phyloP scores from a whole-genome alignment of 2,113 vertebrate species.

The Pao palembangensis region DNA sequence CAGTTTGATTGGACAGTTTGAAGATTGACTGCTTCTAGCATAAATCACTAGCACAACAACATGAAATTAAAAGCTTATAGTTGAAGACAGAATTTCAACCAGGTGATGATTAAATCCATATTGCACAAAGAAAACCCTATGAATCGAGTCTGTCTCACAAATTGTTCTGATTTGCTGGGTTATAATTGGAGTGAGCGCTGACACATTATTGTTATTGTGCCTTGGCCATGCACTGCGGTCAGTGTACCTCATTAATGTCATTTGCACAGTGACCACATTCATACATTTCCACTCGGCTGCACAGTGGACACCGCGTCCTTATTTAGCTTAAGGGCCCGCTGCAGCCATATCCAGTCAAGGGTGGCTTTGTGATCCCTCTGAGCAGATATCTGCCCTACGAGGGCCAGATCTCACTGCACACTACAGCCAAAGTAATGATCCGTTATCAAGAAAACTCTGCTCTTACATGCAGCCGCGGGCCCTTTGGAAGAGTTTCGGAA shows the following conservation, averaged over 20 bases:
- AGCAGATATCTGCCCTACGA: slow-evolving; percentile 20
- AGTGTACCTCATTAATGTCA: slow-evolving; percentile 71
- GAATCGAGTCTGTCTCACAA: slow-evolving; percentile 46
- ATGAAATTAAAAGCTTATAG: neutral
- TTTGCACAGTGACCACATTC: slow-evolving; percentile 68
- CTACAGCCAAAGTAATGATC: slow-evolving; percentile 39
- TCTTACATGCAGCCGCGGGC: slow-evolving; percentile 25
- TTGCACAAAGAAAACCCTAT: slow-evolving; percentile 7
- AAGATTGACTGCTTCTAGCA: no score
- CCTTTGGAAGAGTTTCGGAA: slow-evolving; percentile 37
- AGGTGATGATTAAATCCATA: slow-evolving; percentile 16
- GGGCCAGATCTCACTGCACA: slow-evolving; percentile 43
- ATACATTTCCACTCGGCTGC: slow-evolving; percentile 65
- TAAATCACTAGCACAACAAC: no score
- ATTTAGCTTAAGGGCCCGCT: slow-evolving; percentile 67
- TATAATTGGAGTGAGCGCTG: slow-evolving; percentile 64
- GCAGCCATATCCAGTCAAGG: slow-evolving; percentile 68
- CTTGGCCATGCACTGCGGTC: slow-evolving; percentile 62
- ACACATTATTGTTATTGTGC: slow-evolving; percentile 70
- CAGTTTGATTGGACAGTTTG: no score
- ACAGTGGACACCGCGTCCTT: slow-evolving; percentile 68
- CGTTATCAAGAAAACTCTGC: slow-evolving; percentile 31
- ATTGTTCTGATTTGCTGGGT: slow-evolving; percentile 65
- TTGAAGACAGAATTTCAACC: neutral
- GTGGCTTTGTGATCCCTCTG: slow-evolving; percentile 57